phyloP scores from a whole-genome alignment of 2,888 invertebrate genomes.

The Papilio protenor region DNA sequence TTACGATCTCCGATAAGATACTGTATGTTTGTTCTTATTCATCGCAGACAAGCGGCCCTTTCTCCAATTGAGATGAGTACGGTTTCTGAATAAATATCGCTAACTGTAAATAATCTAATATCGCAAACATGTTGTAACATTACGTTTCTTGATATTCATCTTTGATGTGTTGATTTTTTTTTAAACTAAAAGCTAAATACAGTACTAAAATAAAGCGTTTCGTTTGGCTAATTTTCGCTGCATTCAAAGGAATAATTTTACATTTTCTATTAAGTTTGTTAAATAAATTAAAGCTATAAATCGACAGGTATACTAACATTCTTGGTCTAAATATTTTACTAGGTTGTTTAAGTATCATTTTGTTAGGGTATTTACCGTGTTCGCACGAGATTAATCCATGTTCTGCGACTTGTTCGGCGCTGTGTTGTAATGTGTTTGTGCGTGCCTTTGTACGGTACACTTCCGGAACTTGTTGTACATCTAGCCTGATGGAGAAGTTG shows the following conservation, averaged over 20 bases:
- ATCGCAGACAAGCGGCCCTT: slow-evolving; percentile 32
- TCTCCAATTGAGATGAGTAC: slow-evolving; percentile 1
- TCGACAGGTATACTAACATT: background rate
- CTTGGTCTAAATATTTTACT: slow-evolving; percentile 12
- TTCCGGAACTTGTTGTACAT: background rate
- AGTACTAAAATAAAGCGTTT: background rate
- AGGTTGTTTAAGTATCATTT: background rate
- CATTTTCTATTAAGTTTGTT: background rate
- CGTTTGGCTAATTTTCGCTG: background rate
- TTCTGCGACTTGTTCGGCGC: slow-evolving; percentile 15
- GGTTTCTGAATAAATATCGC: background rate
- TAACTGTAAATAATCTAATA: slow-evolving; percentile 17
- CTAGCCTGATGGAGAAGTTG: background rate
- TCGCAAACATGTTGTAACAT: background rate
- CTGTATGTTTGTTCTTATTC: slow-evolving; percentile 23
- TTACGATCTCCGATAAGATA: slow-evolving; percentile 35
- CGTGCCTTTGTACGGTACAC: slow-evolving; percentile 18
- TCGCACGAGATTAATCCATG: slow-evolving; percentile 33
- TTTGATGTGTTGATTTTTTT: background rate
- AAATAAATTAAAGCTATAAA: background rate
- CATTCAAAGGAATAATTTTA: background rate
- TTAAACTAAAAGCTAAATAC: background rate
- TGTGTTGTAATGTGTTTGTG: slow-evolving; percentile 21
- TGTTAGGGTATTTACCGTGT: slow-evolving; percentile 29
- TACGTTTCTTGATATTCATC: background rate